Evolutionary conservation across 2,888 invertebrate genomes (phyloP), one percentile per base, ranked within the genome.

Genomic region (Drosophila cyrtoloma): DNA sequence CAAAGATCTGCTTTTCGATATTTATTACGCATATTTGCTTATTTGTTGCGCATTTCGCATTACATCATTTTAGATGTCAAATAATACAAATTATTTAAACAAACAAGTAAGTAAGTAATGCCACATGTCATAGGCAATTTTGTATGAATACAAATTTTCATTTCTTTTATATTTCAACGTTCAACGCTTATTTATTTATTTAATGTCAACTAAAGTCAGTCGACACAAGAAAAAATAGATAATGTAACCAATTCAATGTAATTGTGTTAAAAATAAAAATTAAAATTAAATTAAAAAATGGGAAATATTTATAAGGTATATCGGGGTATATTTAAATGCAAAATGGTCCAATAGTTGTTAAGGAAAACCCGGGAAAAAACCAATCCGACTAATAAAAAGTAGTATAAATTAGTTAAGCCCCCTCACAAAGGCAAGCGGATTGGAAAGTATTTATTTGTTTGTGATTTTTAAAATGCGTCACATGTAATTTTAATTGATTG

Each of bases 1-100:
- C 35, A 58, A 60, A 50, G 19, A 10, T 35, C 28, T 5, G 5
- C 42, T 33, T 55, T 50, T 19, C 12, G 7, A 61, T 19, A 22
- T 10, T 28, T n/a, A 53, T 30, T 50, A 35, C 12, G 47, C 42
- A n/a, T 14, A 19, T 62, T 65, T 55, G 52, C 28, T 33, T 61
- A 57, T 32, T 16, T 52, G 39, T 44, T 22, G 7, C 14, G 52
- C n/a, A 32, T 56, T 52, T 62, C 7, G 22, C 33, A 42, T 50
- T 55, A n/a, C 16, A 3, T 39, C 22, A 33, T 33, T 56, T 32
- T 33, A 30, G 39, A 55, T 64, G 61, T 22, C 37, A 51, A 55
- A 50, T 44, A 72, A 79, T 72, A 64, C 63, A 79, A 61, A 59
- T 77, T 57, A 58, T 76, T 82, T 68, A 44, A 16, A 44, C 3